phyloP scores from a whole-genome alignment of 1,140 invertebrate genomes.

The Helicoverpa armigera region DNA sequence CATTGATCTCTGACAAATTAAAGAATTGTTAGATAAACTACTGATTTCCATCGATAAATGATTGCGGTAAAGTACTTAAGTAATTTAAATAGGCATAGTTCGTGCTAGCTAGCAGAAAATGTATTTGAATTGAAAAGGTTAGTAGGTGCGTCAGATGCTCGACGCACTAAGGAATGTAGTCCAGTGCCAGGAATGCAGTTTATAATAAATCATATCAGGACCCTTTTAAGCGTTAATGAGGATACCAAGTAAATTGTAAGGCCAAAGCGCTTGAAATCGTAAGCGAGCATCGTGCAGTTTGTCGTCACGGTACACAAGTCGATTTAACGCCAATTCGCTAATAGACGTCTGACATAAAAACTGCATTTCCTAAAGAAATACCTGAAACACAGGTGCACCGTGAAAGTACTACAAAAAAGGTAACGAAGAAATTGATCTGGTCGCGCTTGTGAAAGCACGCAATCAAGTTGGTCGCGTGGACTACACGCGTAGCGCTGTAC shows the following conservation, averaged over 20 bases:
- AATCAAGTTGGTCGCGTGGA: conserved; percentile 61
- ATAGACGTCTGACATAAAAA: too few relatives aligned
- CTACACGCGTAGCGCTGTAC: conserved; percentile 53
- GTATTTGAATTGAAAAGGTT: background rate
- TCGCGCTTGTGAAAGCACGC: conserved; percentile 68
- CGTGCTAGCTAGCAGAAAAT: background rate
- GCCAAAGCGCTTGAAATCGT: too few relatives aligned
- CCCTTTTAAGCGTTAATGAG: too few relatives aligned
- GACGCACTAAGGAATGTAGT: too few relatives aligned
- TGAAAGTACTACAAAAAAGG: conserved; percentile 50
- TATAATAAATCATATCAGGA: too few relatives aligned
- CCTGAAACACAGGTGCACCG: conserved; percentile 8
- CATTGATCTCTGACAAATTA: background rate
- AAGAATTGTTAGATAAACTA: background rate
- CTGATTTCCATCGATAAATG: background rate
- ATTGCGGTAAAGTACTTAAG: background rate
- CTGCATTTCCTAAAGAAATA: background rate
- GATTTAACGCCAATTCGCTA: background rate
- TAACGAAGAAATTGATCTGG: conserved; percentile 35
- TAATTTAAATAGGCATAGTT: background rate
- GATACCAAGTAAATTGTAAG: too few relatives aligned
- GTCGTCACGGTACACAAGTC: background rate
- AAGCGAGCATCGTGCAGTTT: too few relatives aligned
- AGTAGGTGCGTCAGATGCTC: too few relatives aligned
- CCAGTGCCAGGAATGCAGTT: too few relatives aligned